phyloP scores from a whole-genome alignment of 92 coral and sea anemone genomes.

The Porites evermanni region DNA sequence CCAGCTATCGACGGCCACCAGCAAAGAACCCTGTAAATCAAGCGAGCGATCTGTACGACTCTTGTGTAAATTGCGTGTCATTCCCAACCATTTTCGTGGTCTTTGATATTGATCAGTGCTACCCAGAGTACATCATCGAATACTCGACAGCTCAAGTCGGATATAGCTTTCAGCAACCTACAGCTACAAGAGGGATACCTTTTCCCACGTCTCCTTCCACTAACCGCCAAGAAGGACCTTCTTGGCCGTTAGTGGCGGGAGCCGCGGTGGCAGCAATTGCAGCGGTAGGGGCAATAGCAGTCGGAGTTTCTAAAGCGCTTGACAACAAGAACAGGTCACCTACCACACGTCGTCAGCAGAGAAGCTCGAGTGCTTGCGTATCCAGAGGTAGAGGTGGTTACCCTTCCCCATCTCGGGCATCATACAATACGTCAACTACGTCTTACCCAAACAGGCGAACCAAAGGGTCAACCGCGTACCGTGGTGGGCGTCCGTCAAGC shows the following conservation, averaged over 20 bases:
- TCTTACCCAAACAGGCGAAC: no score
- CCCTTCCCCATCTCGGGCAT: background rate
- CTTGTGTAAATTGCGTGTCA: conserved; percentile 72
- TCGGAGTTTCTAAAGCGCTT: no score
- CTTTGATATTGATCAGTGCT: conserved; percentile 80
- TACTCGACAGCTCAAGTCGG: conserved; percentile 13
- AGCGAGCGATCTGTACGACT: conserved; percentile 68
- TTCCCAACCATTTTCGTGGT: conserved; percentile 78
- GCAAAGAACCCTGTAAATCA: conserved; percentile 50
- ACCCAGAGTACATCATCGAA: conserved; percentile 81
- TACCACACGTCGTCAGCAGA: background rate
- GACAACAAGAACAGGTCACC: no score
- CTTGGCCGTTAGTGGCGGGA: background rate
- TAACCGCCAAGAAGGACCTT: no score
- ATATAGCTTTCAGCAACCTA: background rate
- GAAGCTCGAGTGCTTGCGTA: background rate
- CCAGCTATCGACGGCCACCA: conserved; percentile 62
- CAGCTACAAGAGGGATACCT: background rate
- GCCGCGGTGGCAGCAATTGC: background rate
- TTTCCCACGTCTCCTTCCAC: background rate
- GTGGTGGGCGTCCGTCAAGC: no score
- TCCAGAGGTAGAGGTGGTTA: background rate
- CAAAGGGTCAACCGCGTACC: no score
- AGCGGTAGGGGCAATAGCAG: background rate
- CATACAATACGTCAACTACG: background rate